Conservation (phyloP, 2,797 vertebrate genomes). For the Alectoris magna region DNA sequence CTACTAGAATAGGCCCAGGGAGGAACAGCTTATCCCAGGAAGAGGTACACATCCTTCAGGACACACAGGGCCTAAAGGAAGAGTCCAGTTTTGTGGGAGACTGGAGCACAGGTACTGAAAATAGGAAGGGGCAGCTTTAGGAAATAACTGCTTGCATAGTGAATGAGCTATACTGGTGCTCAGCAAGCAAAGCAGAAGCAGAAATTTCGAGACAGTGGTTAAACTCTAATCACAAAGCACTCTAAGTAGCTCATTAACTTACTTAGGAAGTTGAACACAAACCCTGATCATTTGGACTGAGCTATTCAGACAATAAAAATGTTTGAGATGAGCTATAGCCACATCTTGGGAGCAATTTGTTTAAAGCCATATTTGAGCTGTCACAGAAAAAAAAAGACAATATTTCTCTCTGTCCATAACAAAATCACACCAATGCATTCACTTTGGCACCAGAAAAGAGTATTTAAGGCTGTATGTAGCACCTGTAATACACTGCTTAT, state of each 20-base stretch:
- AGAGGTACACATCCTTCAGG: constrained; percentile 6
- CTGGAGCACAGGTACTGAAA: background rate
- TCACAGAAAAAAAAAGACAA: constrained; percentile 18
- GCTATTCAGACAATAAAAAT: constrained; percentile 15
- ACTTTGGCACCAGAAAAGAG: background rate
- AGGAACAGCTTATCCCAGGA: constrained; percentile 31
- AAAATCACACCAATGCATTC: constrained; percentile 17
- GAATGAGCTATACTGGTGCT: background rate
- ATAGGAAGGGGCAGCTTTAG: background rate
- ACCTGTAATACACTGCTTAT: constrained; percentile 10
- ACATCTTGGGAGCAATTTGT: constrained; percentile 34
- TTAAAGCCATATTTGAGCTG: constrained; percentile 10
- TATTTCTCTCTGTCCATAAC: background rate
- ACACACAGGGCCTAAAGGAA: background rate
- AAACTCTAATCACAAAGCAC: background rate
- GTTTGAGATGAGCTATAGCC: background rate
- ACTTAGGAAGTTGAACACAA: background rate
- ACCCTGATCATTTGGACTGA: background rate
- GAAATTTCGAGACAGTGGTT: background rate
- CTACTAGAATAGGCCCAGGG: constrained; percentile 21
- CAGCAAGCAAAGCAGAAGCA: constrained; percentile 22
- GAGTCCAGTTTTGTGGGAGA: background rate
- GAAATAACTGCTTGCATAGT: background rate
- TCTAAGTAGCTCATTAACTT: constrained; percentile 44
- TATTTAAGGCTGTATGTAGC: background rate